phyloP scores from a whole-genome alignment of 64 coral and sea anemone genomes.

The Acropora yongei region DNA sequence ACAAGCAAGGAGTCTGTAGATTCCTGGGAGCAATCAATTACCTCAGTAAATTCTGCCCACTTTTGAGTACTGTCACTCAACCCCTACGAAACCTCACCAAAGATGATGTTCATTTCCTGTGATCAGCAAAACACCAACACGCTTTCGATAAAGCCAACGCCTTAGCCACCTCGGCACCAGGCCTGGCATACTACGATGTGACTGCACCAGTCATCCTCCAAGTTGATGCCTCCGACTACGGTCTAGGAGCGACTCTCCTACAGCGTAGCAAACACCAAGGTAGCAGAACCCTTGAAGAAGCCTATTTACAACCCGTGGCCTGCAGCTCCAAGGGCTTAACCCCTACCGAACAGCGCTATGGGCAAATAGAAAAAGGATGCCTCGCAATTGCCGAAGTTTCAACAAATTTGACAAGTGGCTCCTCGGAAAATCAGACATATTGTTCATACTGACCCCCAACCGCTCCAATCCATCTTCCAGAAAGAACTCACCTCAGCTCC shows the following conservation, averaged over 20 bases:
- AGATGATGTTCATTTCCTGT: conserved; percentile 43
- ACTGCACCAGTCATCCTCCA: conserved; percentile 35
- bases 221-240: not conserved
- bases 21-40: conserved; percentile 46
- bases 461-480: too few relatives aligned
- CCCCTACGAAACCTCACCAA: conserved; percentile 39
- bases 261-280: not conserved
- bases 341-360: too few relatives aligned
- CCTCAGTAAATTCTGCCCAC: too few relatives aligned
- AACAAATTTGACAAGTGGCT: too few relatives aligned
- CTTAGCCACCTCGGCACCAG: conserved; percentile 45
- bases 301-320: too few relatives aligned
- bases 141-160: conserved; percentile 65
- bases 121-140: conserved; percentile 58
- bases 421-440: too few relatives aligned
- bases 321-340: too few relatives aligned
- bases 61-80: too few relatives aligned
- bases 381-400: too few relatives aligned
- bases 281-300: not conserved
- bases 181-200: conserved; percentile 31
- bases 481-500: conserved; percentile 39
- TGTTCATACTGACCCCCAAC: too few relatives aligned
- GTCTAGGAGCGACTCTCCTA: not conserved
- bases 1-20: conserved; percentile 37
- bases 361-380: too few relatives aligned